These are phyloP conservation scores for Drosophila parabipectinata DNA, from an alignment of 1,140 invertebrate species.

Conservation along the genomic window DNA sequence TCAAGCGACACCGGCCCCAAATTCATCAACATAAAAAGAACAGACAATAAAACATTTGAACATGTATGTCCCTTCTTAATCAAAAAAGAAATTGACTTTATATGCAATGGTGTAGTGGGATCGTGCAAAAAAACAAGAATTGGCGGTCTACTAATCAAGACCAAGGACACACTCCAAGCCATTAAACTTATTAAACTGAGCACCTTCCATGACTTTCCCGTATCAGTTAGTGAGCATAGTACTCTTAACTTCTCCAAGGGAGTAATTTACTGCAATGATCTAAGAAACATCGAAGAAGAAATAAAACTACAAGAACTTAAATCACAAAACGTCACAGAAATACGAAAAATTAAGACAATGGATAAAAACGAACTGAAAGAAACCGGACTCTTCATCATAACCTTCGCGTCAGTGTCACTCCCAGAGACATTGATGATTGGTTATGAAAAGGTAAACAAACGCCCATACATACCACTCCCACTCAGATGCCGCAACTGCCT, in stretches of 20 bases:
- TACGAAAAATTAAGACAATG: no score
- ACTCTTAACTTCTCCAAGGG: constrained; percentile 21
- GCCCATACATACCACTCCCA: constrained; percentile 16
- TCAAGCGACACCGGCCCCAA: no score
- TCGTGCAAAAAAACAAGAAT: constrained; percentile 19
- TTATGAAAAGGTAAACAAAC: constrained; percentile 9
- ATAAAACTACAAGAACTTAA: no score
- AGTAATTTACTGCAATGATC: constrained; percentile 15
- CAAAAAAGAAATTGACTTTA: constrained; percentile 15
- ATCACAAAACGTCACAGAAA: no score
- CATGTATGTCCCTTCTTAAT: no score
- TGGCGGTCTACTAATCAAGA: constrained; percentile 7
- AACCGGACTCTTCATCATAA: constrained; percentile 18
- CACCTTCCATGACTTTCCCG: constrained; percentile 10
- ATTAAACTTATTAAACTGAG: background rate
- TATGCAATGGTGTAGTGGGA: constrained; percentile 24
- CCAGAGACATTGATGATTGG: constrained; percentile 24
- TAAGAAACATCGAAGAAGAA: constrained; percentile 8
- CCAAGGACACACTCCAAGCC: constrained; percentile 3
- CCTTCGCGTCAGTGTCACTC: constrained; percentile 15
- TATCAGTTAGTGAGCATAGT: constrained; percentile 23
- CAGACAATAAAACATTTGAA: no score
- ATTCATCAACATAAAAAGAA: no score
- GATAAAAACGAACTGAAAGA: constrained; percentile 12
- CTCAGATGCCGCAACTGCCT: constrained; percentile 18